A percentile compares a stretch with the other conserved stretches of the same genome.
phyloP scores from a whole-genome alignment of 2,113 vertebrate genomes.

The Illadopsis cleaveri region DNA sequence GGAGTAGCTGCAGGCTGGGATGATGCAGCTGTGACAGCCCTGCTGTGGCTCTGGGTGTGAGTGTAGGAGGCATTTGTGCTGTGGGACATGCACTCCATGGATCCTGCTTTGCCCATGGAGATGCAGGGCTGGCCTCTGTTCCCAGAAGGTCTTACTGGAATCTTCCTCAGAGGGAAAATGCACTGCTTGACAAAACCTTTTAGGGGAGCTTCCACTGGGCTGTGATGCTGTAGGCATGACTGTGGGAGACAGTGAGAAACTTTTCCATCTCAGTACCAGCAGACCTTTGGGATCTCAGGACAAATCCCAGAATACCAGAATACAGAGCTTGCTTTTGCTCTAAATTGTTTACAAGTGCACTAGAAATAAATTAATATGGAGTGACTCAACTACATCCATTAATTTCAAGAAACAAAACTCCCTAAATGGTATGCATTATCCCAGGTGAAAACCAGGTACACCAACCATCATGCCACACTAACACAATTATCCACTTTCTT shows the following conservation, averaged over 20 bases:
- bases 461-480: background rate
- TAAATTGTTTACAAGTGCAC: background rate
- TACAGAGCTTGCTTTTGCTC: background rate
- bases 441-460: background rate
- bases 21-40: background rate
- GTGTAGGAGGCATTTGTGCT: too few species aligned
- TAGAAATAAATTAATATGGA: background rate
- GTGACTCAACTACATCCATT: background rate
- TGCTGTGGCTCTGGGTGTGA: background rate
- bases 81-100: fast-evolving
- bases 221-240: background rate
- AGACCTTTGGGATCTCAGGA: background rate
- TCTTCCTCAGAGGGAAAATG: background rate
- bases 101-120: background rate
- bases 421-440: background rate
- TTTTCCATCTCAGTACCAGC: background rate
- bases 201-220: background rate
- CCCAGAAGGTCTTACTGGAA: background rate
- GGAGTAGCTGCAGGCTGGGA: background rate
- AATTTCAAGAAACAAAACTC: background rate
- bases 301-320: background rate
- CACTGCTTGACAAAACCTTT: background rate
- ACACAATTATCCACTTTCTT: background rate
- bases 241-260: background rate
- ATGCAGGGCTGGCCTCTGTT: background rate